Evolutionary conservation across 2,113 vertebrate genomes (phyloP).

Genomic region (Apus apus): DNA sequence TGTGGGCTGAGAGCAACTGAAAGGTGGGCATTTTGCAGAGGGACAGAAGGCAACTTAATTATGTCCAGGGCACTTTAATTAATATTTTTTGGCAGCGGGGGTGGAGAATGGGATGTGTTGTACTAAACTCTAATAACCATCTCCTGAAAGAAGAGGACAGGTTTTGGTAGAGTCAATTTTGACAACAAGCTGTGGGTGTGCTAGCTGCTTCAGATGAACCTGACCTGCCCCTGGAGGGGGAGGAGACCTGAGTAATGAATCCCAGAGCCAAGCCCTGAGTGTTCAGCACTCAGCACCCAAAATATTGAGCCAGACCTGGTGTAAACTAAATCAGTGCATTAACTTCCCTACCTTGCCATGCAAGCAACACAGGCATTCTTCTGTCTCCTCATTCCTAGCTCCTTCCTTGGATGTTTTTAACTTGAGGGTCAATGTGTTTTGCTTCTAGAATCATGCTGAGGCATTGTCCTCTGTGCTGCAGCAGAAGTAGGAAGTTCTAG

Average conservation of each 20-base stretch:
- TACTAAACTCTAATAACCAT: not conserved
- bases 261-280: not conserved
- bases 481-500: not conserved
- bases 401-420: not conserved
- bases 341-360: not conserved
- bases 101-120: not conserved
- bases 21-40: not conserved
- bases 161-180: not conserved
- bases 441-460: not conserved
- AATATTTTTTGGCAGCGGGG: too few relatives aligned
- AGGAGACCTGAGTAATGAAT: not conserved
- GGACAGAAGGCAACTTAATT: not conserved
- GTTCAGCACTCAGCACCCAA: not conserved
- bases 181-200: not conserved
- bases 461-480: not conserved
- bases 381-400: not conserved
- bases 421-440: not conserved
- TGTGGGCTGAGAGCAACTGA: not conserved
- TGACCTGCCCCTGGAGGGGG: not conserved
- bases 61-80: not conserved
- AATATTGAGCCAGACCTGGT: not conserved
- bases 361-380: not conserved
- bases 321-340: not conserved
- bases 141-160: not conserved
- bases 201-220: not conserved